Evolutionary conservation across 2,888 invertebrate species (phyloP).

Genomic region (Cephus pygmeus): DNA sequence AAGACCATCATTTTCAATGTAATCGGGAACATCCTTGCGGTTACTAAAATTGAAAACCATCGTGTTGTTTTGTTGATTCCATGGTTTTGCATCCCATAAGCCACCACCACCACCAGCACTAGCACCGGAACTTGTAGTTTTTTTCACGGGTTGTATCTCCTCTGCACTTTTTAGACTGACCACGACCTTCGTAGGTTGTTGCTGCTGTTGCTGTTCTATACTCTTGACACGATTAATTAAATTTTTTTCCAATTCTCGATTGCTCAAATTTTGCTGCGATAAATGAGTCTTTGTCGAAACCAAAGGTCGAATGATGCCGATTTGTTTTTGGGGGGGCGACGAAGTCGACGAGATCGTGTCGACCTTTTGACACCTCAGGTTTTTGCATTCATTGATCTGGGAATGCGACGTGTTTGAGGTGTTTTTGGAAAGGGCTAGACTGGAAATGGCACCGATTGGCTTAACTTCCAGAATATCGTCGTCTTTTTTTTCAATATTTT

Average conservation of each 20-base stretch:
- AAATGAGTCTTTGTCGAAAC: conserved; percentile 63
- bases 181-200: conserved; percentile 63
- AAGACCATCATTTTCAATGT: conserved; percentile 90
- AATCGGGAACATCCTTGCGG: conserved; percentile 88
- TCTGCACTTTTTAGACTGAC: conserved; percentile 64
- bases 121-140: conserved; percentile 33
- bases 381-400: conserved; percentile 53
- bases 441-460: conserved; percentile 55
- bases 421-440: conserved; percentile 51
- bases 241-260: conserved; percentile 77
- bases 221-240: conserved; percentile 76
- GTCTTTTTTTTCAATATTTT: conserved; percentile 13
- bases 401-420: conserved; percentile 43
- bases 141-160: conserved; percentile 61
- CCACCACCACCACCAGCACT: conserved; percentile 36
- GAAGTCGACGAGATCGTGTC: conserved; percentile 37
- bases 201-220: conserved; percentile 59
- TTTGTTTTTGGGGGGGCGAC: conserved; percentile 65
- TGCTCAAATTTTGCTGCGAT: conserved; percentile 67
- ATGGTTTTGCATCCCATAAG: conserved; percentile 66
- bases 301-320: conserved; percentile 68
- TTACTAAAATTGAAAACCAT: conserved; percentile 90
- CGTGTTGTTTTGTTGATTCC: conserved; percentile 74
- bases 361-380: conserved; percentile 50
- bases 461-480: conserved; percentile 36